Evolutionary conservation across 2,797 vertebrate species (phyloP), one percentile per base, ranked within the genome.

Genomic region (Semaprochilodus insignis): DNA sequence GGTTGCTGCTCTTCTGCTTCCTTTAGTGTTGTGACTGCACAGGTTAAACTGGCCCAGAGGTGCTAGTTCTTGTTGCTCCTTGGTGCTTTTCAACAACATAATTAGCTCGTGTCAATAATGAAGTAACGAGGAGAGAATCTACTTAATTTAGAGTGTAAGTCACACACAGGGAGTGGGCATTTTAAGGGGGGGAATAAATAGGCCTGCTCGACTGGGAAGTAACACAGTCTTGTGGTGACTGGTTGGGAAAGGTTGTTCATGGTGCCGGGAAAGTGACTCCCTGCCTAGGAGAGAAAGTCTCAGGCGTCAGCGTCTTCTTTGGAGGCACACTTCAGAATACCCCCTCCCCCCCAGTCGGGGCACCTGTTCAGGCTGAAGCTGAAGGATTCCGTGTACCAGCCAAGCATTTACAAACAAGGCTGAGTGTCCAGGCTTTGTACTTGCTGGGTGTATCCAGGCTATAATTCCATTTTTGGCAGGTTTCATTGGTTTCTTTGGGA

Each of bases 141-240:
- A 59, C n/a, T 51, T 55, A 36, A 67, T 77, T 44, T 84, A 55
- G 25, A 63, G 77, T 25, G 21, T 77, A 71, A 76, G 27, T 83
- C 73, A 83, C 74, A 77, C 76, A 83, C 40, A 71, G 66, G 62
- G 54, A 77, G 65, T 19, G 59, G 77, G 66, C 57, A 85, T 81
- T 84, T 87, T 69, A 57, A 80, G 83, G 80, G 52, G 44, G 89
- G 90, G 87, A 94, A 93, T 92, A 94, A 93, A 94, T 93, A 93
- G 91, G 92, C 88, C 90, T 87, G 88, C 83, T 74, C 85, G 88
- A 76, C 55, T 80, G 73, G 81, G 83, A 85, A 86, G 84, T 83
- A 86, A 83, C 54, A 78, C 69, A 6, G 83, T 82, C 76, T 87
- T 80, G 55, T 44, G 51, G 80, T 51, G 71, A 57, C 60, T 78